Conservation (phyloP, 2,888 invertebrate genomes). For the Formica aserva region DNA sequence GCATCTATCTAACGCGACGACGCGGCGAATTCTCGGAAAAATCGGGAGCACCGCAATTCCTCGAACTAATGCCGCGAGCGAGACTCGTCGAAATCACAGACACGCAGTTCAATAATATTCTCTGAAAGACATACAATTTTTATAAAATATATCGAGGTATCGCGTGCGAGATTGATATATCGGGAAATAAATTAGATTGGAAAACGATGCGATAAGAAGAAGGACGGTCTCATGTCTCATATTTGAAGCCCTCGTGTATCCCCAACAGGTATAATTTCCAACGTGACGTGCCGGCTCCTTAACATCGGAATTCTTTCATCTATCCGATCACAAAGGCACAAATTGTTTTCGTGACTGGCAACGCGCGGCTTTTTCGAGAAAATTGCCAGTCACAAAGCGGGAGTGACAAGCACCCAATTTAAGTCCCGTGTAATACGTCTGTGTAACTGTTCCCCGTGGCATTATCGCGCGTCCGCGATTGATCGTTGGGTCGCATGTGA, state of each 20-base stretch:
- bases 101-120: background rate
- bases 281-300: slow-evolving; percentile 37
- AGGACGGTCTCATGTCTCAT: background rate
- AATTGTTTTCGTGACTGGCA: slow-evolving; percentile 70
- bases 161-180: slow-evolving; percentile 10
- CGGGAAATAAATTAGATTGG: slow-evolving; percentile 26
- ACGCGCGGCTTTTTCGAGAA: slow-evolving; percentile 62
- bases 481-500: slow-evolving; percentile 42
- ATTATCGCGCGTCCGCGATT: slow-evolving; percentile 54
- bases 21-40: background rate
- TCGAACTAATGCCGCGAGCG: background rate
- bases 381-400: slow-evolving; percentile 69
- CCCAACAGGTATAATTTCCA: slow-evolving; percentile 34
- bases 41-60: background rate
- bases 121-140: background rate
- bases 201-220: slow-evolving; percentile 20
- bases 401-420: slow-evolving; percentile 74
- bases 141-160: slow-evolving; percentile 4
- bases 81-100: background rate
- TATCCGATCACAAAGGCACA: slow-evolving; percentile 46
- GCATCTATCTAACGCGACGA: background rate
- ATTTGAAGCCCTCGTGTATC: slow-evolving; percentile 16
- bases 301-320: slow-evolving; percentile 35
- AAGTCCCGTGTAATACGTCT: slow-evolving; percentile 45
- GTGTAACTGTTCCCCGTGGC: slow-evolving; percentile 48